Conservation (phyloP, 37 sponge, comb jelly and placozoan species). For the Corticium candelabrum region DNA sequence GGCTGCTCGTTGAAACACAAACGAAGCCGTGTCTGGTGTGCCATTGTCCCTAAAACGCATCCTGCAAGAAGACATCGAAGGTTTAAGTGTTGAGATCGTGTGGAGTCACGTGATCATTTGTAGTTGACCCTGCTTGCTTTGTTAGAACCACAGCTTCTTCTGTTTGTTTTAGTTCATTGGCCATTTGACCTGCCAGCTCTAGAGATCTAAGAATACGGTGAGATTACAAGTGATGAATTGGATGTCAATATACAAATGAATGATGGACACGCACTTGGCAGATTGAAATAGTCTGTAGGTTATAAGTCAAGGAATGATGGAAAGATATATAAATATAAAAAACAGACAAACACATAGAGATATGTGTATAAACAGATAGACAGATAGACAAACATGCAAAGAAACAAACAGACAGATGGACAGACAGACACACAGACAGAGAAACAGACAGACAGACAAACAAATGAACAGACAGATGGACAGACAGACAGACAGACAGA, state of each 20-base stretch:
- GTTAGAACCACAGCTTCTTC: not conserved
- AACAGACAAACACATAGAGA: no score
- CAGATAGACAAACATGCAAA: no score
- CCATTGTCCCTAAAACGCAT: not conserved
- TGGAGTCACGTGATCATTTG: no score
- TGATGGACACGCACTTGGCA: not conserved
- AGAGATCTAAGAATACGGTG: not conserved
- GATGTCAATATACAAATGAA: not conserved
- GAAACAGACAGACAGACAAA: no score
- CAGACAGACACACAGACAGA: no score
- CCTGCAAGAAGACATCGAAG: not conserved
- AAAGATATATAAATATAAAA: not conserved
- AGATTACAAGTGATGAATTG: no score
- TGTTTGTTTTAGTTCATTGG: not conserved
- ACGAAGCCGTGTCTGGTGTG: not conserved
- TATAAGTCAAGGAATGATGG: not conserved
- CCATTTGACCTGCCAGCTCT: constrained; percentile 1
- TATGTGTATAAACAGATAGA: no score
- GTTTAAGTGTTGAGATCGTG: no score
- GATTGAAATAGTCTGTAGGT: not conserved
- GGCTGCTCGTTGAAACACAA: not conserved
- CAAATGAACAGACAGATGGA: no score
- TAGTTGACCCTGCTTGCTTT: not conserved
- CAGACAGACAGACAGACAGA: no score
- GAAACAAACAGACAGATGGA: no score